Evolutionary conservation across 2,797 vertebrate genomes (phyloP).

Genomic region (Netta rufina): DNA sequence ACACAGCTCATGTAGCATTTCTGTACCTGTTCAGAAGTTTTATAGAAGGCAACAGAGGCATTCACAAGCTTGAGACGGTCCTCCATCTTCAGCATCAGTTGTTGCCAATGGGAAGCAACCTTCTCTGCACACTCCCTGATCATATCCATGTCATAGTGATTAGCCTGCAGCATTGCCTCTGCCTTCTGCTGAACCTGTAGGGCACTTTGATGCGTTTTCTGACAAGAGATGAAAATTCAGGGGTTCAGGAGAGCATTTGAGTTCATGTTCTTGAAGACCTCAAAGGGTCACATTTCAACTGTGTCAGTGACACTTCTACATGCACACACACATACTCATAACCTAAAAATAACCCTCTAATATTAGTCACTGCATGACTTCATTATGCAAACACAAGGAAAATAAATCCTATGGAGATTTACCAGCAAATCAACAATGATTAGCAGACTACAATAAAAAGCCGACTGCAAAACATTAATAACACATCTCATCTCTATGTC

Average conservation of each 20-base stretch:
- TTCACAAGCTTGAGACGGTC: constrained; percentile 97
- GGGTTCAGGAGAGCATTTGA: background rate
- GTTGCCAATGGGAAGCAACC: constrained; percentile 96
- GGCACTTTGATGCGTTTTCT: constrained; percentile 93
- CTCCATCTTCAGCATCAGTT: constrained; percentile 99
- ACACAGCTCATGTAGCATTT: background rate
- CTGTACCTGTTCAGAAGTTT: constrained; percentile 96
- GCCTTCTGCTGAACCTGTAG: constrained; percentile 99
- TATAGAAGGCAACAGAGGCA: constrained; percentile 98
- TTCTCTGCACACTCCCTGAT: constrained; percentile 98
- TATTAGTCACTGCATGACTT: background rate
- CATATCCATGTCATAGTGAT: constrained; percentile 99
- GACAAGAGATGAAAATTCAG: constrained; percentile 1
- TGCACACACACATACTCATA: background rate
- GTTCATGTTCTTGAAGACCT: background rate
- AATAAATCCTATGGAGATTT: background rate
- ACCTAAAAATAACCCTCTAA: background rate
- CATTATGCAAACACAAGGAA: background rate
- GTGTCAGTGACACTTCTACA: background rate
- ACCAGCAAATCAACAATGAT: background rate
- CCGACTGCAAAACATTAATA: background rate
- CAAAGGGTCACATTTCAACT: background rate
- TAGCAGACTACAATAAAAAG: background rate
- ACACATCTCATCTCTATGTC: background rate
- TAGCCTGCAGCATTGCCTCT: constrained; percentile 94